phyloP scores from a whole-genome alignment of 2,797 vertebrate genomes.

The Rallus crepitans region DNA sequence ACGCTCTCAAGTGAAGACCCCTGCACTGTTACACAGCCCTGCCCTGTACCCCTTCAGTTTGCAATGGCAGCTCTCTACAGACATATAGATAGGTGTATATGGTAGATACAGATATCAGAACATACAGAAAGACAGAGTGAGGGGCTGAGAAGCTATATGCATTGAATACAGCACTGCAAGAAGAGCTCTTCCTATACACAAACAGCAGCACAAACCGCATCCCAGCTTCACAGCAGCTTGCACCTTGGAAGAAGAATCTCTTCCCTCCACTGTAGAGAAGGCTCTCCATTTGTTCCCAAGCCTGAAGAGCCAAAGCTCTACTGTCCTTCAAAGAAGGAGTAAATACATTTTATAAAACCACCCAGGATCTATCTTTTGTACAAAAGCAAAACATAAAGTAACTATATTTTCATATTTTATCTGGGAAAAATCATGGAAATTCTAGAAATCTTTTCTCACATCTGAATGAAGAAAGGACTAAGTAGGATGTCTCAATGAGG shows the following conservation, averaged over 20 bases:
- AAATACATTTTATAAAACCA: not conserved
- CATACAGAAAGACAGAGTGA: not conserved
- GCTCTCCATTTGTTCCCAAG: too few species aligned
- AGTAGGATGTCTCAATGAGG: not conserved
- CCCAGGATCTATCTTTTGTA: not conserved
- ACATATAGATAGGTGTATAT: rapidly evolving
- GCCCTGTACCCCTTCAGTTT: not conserved
- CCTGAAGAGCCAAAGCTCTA: not conserved
- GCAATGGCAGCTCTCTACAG: not conserved
- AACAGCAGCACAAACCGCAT: not conserved
- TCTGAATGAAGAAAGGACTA: not conserved
- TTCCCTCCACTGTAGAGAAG: not conserved
- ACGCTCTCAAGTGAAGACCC: not conserved
- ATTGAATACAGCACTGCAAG: not conserved
- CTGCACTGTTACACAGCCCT: not conserved
- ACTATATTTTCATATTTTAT: not conserved
- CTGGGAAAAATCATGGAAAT: not conserved
- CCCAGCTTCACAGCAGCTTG: not conserved
- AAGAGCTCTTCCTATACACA: not conserved
- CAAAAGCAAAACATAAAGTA: not conserved
- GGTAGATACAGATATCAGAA: not conserved
- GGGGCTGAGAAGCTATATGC: not conserved
- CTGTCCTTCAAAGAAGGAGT: not conserved
- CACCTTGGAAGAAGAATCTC: not conserved
- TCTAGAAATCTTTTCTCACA: not conserved